Conservation (phyloP, 2,888 invertebrate genomes). For the Scaptodrosophila latifasciaeformis region DNA sequence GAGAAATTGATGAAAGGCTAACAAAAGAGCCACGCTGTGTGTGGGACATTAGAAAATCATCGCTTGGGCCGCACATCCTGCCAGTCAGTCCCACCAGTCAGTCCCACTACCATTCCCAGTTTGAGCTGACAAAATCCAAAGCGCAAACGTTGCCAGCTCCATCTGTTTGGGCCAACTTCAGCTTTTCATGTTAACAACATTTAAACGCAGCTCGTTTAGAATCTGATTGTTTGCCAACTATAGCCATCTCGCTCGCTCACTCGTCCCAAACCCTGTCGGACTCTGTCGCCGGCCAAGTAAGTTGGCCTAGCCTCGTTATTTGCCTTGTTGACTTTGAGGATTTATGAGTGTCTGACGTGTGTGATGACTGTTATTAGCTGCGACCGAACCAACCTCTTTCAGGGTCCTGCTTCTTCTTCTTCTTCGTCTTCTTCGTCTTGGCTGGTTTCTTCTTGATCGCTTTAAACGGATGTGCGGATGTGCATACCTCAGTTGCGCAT, state of each 20-base stretch:
- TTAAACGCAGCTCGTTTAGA: conserved; percentile 66
- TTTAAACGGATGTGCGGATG: conserved; percentile 48
- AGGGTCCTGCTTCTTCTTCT: not conserved
- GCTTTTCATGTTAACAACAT: conserved; percentile 54
- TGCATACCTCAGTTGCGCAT: conserved; percentile 24
- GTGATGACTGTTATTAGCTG: conserved; percentile 71
- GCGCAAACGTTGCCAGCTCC: conserved; percentile 8
- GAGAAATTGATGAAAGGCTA: too few species aligned
- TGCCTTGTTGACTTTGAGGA: conserved; percentile 61
- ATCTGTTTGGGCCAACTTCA: conserved; percentile 10
- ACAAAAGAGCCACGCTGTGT: conserved; percentile 47
- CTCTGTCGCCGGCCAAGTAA: not conserved
- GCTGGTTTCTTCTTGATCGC: conserved; percentile 14
- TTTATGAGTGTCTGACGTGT: conserved; percentile 69
- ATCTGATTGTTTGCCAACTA: conserved; percentile 50
- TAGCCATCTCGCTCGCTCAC: conserved; percentile 2
- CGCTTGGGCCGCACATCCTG: conserved; percentile 32
- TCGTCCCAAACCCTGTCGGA: too few species aligned
- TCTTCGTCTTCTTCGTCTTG: not conserved
- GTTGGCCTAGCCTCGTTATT: conserved; percentile 36
- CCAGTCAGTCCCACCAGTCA: conserved; percentile 1
- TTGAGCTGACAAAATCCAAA: not conserved
- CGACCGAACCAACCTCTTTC: conserved; percentile 35
- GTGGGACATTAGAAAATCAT: conserved; percentile 61
- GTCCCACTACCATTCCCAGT: not conserved